Evolutionary conservation across 2,797 vertebrate species (phyloP), one percentile per base, ranked within the genome.

Genomic region (Anisognathus igniventris): DNA sequence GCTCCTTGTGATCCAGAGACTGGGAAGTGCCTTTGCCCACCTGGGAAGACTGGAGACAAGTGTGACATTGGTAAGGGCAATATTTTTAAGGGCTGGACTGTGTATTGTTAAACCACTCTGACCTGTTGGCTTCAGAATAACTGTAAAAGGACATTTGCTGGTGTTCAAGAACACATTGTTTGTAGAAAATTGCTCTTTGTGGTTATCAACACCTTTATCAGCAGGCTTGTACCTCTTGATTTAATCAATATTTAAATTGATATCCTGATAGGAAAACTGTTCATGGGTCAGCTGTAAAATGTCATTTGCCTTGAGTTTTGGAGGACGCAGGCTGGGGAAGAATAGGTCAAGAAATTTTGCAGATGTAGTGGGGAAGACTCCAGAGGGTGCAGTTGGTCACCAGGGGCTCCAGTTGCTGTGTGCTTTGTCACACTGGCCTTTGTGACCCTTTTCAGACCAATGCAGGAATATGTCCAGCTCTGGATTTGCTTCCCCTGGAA

Each of bases 1-100:
- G 58, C 92, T 16, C 94, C 95, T 0, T 99, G 99, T 90, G 98
- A 99, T 85, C 96, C 98, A 2, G 95, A 97, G 74, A 98, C 97
- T 15, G 98, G 98, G 92, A 96, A 86, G 58, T 99, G 98, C 74
- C 84, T 98, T 86, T 99, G 98, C 53, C 95, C 98, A 3, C 97
- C 98, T 2, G 98, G 98, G 87, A 98, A 96, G 97, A 98, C 98
- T 0, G 98, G 99, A 94, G 71, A 86, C 76, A 98, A 96, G 85
- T 99, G 98, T 97, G 98, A 98, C 72, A 58, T 96, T 4, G 98
- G 98, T 99, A 97, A 97, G 96, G 35, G 21, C 6, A 19, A 21
- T 45, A 4, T 45, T 88, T 81, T 16, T 58, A 14, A 53, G 28
- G 51, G 35, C 39, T 84, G 62, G 50, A 22, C 16, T 78, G 7